phyloP scores from a whole-genome alignment of 1,140 invertebrate species.

The Papilio xuthus region DNA sequence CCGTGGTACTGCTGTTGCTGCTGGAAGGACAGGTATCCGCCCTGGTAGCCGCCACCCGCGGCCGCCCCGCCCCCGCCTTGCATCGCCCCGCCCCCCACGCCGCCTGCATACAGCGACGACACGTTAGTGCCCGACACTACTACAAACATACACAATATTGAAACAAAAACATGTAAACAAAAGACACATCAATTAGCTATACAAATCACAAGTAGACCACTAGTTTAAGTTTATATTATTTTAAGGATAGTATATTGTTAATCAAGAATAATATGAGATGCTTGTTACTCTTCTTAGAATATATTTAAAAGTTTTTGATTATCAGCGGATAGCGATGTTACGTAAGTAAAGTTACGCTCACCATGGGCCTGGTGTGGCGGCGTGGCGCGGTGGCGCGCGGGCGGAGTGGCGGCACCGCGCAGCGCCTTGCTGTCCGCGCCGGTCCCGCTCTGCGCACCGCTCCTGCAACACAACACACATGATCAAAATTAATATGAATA shows the following conservation, averaged over 20 bases:
- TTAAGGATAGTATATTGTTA: too few species aligned
- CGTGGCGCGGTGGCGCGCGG: constrained; percentile 73
- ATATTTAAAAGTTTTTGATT: not conserved
- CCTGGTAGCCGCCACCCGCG: constrained; percentile 67
- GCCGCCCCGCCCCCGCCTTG: constrained; percentile 52
- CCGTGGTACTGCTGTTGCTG: constrained; percentile 75
- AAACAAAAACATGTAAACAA: not conserved
- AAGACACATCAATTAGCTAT: too few species aligned
- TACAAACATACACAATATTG: not conserved
- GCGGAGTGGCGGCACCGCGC: constrained; percentile 70
- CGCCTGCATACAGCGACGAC: constrained; percentile 43
- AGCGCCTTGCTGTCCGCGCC: constrained; percentile 46
- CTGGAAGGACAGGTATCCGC: constrained; percentile 71
- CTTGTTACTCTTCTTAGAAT: too few species aligned
- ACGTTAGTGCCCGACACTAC: constrained; percentile 16
- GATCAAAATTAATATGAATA: not conserved
- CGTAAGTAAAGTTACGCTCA: constrained; percentile 38
- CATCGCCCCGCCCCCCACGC: constrained; percentile 64
- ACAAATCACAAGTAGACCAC: too few species aligned
- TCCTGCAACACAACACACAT: constrained; percentile 28
- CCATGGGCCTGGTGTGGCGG: constrained; percentile 75
- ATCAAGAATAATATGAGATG: too few species aligned
- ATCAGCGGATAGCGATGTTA: not conserved
- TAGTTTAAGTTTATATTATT: too few species aligned
- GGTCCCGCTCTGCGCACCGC: constrained; percentile 41